Percentiles rank a stretch among this genome's conserved stretches.
Conservation (phyloP, 1,140 invertebrate species). For the Pantala flavescens region DNA sequence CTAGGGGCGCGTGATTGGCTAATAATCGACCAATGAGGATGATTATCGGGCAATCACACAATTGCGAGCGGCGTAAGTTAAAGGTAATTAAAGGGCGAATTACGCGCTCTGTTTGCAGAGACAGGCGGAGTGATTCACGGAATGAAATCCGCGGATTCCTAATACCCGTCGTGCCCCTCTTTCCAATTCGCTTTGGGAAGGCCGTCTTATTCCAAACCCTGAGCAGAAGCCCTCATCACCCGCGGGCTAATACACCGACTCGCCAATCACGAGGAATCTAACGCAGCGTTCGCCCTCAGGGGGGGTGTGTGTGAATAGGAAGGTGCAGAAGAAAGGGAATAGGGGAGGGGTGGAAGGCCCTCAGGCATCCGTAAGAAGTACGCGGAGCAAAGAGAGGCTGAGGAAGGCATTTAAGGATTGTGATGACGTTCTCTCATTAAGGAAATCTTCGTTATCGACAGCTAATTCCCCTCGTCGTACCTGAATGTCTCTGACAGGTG, state of each 20-base stretch:
- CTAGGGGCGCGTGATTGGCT: too few relatives aligned
- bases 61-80: too few relatives aligned
- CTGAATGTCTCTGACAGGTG: not conserved
- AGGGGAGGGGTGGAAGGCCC: not conserved
- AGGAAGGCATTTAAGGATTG: conserved; percentile 12
- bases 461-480: not conserved
- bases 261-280: conserved; percentile 4
- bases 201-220: not conserved
- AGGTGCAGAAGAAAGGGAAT: not conserved
- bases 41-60: too few relatives aligned
- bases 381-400: not conserved
- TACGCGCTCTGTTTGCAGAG: too few relatives aligned
- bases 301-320: not conserved
- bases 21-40: too few relatives aligned
- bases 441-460: conserved; percentile 11
- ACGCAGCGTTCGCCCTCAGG: not conserved
- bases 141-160: too few relatives aligned
- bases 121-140: too few relatives aligned
- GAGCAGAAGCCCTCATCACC: not conserved
- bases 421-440: not conserved
- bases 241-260: not conserved
- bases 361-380: not conserved
- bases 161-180: too few relatives aligned
- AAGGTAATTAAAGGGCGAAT: too few relatives aligned
- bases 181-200: not conserved